phyloP scores from a whole-genome alignment of 2,888 invertebrate genomes.

The Aquatica leii region DNA sequence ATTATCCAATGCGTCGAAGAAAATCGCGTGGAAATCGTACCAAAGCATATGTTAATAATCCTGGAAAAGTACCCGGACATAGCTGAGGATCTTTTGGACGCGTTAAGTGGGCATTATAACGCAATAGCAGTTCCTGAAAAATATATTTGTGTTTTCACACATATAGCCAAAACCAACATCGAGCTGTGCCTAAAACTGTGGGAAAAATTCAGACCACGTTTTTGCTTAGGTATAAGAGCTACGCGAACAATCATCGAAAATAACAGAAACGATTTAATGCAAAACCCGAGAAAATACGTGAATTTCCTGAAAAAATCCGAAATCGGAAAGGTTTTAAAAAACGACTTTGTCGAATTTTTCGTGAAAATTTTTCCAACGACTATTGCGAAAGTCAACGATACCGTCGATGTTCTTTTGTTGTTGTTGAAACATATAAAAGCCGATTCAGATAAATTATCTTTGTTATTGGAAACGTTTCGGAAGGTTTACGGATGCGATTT shows the following conservation, averaged over 20 bases:
- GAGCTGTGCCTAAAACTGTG: constrained; percentile 10
- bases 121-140: not conserved
- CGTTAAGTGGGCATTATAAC: not conserved
- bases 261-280: constrained; percentile 6
- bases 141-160: constrained; percentile 12
- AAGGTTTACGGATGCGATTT: constrained; percentile 4
- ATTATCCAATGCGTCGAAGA: constrained; percentile 22
- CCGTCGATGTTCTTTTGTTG: not conserved
- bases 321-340: constrained; percentile 12
- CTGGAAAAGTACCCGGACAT: constrained; percentile 21
- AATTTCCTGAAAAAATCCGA: constrained; percentile 7
- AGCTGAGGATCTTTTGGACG: constrained; percentile 17
- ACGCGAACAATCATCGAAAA: constrained; percentile 14
- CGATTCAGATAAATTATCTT: constrained; percentile 1
- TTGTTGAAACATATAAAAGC: not conserved
- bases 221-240: constrained; percentile 13
- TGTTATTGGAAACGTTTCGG: constrained; percentile 4
- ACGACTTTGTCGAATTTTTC: constrained; percentile 18
- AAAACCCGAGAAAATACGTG: not conserved
- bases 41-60: constrained; percentile 20
- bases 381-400: not conserved
- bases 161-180: constrained; percentile 10
- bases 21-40: constrained; percentile 22
- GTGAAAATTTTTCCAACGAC: constrained; percentile 17
- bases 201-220: not conserved